Evolutionary conservation across 2,888 invertebrate species (phyloP).

Genomic region (Pyralis farinalis): DNA sequence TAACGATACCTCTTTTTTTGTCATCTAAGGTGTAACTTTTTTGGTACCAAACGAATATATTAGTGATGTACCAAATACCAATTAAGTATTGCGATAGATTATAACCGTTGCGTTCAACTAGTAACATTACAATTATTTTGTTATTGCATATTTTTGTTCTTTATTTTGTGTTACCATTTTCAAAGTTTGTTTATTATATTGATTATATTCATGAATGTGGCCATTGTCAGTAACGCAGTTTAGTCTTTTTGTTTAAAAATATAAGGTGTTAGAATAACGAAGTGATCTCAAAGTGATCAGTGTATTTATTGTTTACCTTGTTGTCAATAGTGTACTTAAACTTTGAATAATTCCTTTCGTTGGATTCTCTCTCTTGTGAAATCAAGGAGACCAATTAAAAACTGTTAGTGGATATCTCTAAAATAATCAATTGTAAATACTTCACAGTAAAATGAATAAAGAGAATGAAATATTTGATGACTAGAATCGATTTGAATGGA

Average conservation of each 20-base stretch:
- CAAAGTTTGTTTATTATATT: conserved; percentile 38
- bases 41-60: conserved; percentile 12
- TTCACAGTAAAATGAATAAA: too few species aligned
- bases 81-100: conserved; percentile 34
- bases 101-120: conserved; percentile 34
- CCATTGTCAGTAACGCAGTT: conserved; percentile 61
- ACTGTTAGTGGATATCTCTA: conserved; percentile 13
- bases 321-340: conserved; percentile 75
- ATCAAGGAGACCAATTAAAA: neutral
- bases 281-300: conserved; percentile 78
- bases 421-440: neutral
- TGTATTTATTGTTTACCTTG: conserved; percentile 74
- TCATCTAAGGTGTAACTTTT: conserved; percentile 15
- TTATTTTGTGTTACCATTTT: conserved; percentile 65
- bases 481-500: too few species aligned
- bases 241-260: conserved; percentile 49
- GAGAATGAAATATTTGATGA: too few species aligned
- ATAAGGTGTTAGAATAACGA: conserved; percentile 66
- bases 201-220: conserved; percentile 54
- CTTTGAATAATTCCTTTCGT: conserved; percentile 17
- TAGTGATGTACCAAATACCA: conserved; percentile 23
- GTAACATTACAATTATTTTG: conserved; percentile 36
- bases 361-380: conserved; percentile 9
- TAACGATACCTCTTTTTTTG: neutral
- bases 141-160: conserved; percentile 49